Base-by-base conservation (phyloP, 2,797 vertebrate species). In the Halcyon badia region DNA sequence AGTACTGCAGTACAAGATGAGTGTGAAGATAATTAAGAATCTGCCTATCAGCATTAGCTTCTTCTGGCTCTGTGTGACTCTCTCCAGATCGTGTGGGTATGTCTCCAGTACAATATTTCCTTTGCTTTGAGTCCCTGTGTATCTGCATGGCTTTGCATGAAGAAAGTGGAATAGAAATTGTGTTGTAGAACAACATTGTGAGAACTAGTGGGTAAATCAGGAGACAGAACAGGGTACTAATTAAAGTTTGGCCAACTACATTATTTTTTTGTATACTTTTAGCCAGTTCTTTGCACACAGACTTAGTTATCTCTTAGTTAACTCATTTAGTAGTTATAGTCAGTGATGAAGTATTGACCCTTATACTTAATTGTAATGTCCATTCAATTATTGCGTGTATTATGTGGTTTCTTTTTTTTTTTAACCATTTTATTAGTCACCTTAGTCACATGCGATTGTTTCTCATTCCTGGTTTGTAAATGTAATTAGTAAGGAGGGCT, bases 11-110 rank as follows among this genome's bases (percentile, higher is more conserved):
- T 6, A 28, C 3, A 1, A 91, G 79, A 73, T 84, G 66, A 83
- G 41, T 25, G 11, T 58, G 70, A 94, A 90, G 85, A 87, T 83
- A 91, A 82, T 60, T 70, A 76, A 42, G 66, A 88, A 51, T 78
- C 51, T 0, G 0, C 39, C 28, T 33, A 15, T 49, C n/a, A 41
- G 16, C 0, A 1, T 82, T 76, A 60, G 13, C n/a, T 60, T 24
- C 82, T 95, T 83, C 31, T 80, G 64, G 13, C 37, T 89, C 54
- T 30, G 15, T 10, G 14, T 66, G 30, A 62, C 76, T 78, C 41
- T 62, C 19, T 62, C 42, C 52, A 75, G 28, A 61, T 17, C 6
- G 0, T 28, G 21, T 54, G 30, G 24, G 8, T 30, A 49, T n/a
- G 30, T 58, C 58, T 66, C 24, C 42, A 56, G 24, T 19, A 48